Evolutionary conservation across 2,888 invertebrate species (phyloP).

Genomic region (Cotesia congregata): DNA sequence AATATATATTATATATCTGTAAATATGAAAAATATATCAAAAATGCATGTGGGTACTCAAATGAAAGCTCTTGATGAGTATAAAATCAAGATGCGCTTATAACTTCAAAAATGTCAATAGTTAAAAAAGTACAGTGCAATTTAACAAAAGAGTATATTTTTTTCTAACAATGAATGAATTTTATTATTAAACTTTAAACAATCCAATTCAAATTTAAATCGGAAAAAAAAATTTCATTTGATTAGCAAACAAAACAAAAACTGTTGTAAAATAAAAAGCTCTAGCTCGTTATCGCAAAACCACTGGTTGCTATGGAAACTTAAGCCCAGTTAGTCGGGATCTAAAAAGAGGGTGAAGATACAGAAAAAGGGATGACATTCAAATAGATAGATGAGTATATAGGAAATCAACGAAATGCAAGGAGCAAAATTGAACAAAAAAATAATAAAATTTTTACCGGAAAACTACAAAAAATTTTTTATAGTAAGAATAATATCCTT

Average conservation of each 20-base stretch:
- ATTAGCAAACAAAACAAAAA: background rate
- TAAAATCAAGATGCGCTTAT: too few relatives aligned
- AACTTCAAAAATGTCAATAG: too few relatives aligned
- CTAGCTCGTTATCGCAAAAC: conserved; percentile 57
- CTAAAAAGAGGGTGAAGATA: conserved; percentile 52
- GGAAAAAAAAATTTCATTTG: background rate
- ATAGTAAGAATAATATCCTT: too few relatives aligned
- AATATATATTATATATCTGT: too few relatives aligned
- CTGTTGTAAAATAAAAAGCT: conserved; percentile 12
- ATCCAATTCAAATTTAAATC: background rate
- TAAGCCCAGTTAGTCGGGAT: conserved; percentile 60
- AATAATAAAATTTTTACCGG: background rate
- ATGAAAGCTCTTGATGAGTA: too few relatives aligned
- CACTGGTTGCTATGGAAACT: conserved; percentile 61
- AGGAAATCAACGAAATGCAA: background rate
- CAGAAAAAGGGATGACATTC: conserved; percentile 30
- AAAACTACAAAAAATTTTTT: too few relatives aligned
- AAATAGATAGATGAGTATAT: conserved; percentile 20
- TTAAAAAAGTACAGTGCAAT: too few relatives aligned
- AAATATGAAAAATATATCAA: too few relatives aligned
- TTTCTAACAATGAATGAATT: too few relatives aligned
- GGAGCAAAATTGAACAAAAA: background rate
- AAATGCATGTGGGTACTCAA: too few relatives aligned
- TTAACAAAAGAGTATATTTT: too few relatives aligned
- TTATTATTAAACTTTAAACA: background rate